phyloP scores from a whole-genome alignment of 2,113 vertebrate species.

The Poicephalus gulielmi region DNA sequence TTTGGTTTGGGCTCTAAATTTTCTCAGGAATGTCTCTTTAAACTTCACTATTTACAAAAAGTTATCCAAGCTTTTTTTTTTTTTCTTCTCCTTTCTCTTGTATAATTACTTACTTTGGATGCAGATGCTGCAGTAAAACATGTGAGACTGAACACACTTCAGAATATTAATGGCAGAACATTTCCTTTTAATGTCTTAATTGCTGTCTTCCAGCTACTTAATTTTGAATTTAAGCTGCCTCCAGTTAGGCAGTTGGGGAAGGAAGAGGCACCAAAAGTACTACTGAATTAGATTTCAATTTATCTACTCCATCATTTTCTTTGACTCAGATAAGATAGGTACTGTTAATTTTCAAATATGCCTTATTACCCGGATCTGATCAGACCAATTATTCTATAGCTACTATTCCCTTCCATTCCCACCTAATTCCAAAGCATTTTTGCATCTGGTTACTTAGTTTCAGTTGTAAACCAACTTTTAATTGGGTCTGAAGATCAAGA shows the following conservation, averaged over 20 bases:
- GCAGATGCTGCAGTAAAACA: background rate
- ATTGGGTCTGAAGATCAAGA: background rate
- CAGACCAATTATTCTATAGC: background rate
- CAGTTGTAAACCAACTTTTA: background rate
- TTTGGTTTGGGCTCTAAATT: background rate
- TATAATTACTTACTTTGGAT: background rate
- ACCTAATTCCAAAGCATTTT: background rate
- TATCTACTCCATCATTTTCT: background rate
- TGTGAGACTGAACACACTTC: background rate
- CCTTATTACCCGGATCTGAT: background rate
- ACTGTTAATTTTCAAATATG: background rate
- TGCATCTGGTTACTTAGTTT: background rate
- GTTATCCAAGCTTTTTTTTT: background rate
- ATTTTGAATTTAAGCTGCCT: background rate
- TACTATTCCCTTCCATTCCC: background rate
- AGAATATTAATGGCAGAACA: background rate
- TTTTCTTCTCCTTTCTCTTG: background rate
- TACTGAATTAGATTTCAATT: background rate
- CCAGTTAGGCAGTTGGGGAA: background rate
- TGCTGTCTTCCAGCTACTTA: background rate
- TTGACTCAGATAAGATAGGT: background rate
- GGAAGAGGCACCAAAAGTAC: background rate
- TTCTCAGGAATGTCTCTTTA: background rate
- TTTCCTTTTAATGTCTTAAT: background rate
- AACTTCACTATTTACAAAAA: background rate